phyloP scores from a whole-genome alignment of 2,888 invertebrate species.

The Xestia rhomboidea region DNA sequence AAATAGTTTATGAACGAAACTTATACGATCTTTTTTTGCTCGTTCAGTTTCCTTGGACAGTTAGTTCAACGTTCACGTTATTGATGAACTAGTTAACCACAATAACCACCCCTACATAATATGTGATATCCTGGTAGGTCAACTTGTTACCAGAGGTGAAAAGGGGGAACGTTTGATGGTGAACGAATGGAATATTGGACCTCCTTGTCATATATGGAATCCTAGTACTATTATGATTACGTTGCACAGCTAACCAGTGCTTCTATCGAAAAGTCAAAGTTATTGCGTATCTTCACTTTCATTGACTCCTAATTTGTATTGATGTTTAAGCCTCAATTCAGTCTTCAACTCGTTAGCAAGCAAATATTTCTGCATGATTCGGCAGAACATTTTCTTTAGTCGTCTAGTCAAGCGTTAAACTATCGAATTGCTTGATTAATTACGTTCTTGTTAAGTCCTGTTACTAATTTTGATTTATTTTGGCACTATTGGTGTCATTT shows the following conservation, averaged over 20 bases:
- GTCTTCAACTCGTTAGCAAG: conserved; percentile 16
- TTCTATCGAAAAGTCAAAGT: neutral
- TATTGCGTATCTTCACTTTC: neutral
- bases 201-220: neutral
- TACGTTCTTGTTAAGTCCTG: conserved; percentile 18
- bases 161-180: neutral
- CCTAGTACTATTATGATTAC: neutral
- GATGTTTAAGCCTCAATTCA: neutral
- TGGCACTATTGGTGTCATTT: conserved; percentile 3
- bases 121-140: neutral
- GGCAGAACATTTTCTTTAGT: conserved; percentile 28
- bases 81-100: neutral
- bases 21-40: neutral
- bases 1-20: neutral
- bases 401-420: conserved; percentile 34
- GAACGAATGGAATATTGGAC: neutral
- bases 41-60: neutral
- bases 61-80: neutral
- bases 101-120: neutral
- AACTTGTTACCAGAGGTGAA: neutral
- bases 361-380: conserved; percentile 25
- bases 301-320: neutral
- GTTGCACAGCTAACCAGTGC: neutral
- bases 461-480: conserved; percentile 38
- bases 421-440: conserved; percentile 28